Evolutionary conservation across 2,797 vertebrate genomes (phyloP).

Genomic region (Pterois miles): DNA sequence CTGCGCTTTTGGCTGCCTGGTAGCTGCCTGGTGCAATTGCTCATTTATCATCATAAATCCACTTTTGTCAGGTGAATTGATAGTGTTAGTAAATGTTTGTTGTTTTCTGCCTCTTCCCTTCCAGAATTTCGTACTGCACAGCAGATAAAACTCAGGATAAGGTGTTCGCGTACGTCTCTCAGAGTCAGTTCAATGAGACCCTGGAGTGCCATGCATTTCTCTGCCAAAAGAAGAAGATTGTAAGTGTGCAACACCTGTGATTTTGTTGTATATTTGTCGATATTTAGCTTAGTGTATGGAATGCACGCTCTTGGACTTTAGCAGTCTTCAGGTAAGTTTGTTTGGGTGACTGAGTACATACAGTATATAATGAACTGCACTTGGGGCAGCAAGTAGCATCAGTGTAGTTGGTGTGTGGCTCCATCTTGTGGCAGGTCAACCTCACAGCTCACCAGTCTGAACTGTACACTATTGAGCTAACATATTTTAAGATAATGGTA

Average conservation of each 20-base stretch:
- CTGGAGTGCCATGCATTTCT: conserved; percentile 94
- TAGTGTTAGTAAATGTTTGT: not conserved
- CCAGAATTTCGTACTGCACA: conserved; percentile 95
- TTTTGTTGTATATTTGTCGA: not conserved
- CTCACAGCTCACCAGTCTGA: not conserved
- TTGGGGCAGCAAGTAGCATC: not conserved
- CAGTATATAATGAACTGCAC: not conserved
- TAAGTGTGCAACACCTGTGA: conserved; percentile 71
- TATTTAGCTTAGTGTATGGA: not conserved
- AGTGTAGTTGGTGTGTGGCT: conserved; percentile 41
- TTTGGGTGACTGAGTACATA: not conserved
- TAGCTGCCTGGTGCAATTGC: not conserved
- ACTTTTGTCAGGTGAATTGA: not conserved
- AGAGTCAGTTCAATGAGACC: conserved; percentile 89
- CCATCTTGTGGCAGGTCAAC: conserved; percentile 67
- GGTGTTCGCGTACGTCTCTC: conserved; percentile 93
- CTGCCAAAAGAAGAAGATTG: conserved; percentile 94
- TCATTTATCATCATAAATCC: not conserved
- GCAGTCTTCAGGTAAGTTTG: not conserved
- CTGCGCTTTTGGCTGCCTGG: not conserved
- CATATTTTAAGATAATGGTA: not conserved
- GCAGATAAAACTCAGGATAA: conserved; percentile 96
- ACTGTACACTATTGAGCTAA: not conserved
- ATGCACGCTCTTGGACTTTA: not conserved
- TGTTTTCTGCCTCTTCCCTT: not conserved